Conservation (phyloP, 1,140 invertebrate species). For the Schlechtendalia chinensis region DNA sequence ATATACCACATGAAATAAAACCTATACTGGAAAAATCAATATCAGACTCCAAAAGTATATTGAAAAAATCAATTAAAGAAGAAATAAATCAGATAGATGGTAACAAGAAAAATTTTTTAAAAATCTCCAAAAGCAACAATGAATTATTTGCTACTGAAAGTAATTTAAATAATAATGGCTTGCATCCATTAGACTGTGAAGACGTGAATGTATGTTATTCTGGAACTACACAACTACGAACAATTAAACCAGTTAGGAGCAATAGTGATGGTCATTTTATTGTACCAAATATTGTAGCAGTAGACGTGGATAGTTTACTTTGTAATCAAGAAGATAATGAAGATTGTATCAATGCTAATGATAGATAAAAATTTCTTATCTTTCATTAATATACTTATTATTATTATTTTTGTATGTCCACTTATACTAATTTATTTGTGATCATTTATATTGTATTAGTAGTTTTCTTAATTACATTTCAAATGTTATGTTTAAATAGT, state of each 20-base stretch:
- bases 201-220: conserved; percentile 68
- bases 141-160: conserved; percentile 1
- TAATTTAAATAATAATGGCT: conserved; percentile 50
- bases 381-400: neutral
- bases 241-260: conserved; percentile 57
- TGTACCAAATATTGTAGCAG: conserved; percentile 29
- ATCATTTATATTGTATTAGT: conserved; percentile 9
- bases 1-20: conserved; percentile 17
- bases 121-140: conserved; percentile 18
- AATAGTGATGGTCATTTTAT: conserved; percentile 39
- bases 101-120: conserved; percentile 21
- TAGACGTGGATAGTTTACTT: conserved; percentile 30
- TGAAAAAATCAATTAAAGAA: conserved; percentile 10
- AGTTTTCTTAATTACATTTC: conserved; percentile 13
- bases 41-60: conserved; percentile 49
- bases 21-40: conserved; percentile 41
- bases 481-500: conserved; percentile 21
- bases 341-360: conserved; percentile 25
- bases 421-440: conserved; percentile 25
- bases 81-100: conserved; percentile 2
- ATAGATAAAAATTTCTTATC: neutral
- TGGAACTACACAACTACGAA: conserved; percentile 67
- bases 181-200: conserved; percentile 63
- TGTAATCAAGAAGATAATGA: conserved; percentile 17
- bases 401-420: conserved; percentile 3